Evolutionary conservation across 1,140 invertebrate genomes (phyloP).

Genomic region (Brevipalpus yothersi): DNA sequence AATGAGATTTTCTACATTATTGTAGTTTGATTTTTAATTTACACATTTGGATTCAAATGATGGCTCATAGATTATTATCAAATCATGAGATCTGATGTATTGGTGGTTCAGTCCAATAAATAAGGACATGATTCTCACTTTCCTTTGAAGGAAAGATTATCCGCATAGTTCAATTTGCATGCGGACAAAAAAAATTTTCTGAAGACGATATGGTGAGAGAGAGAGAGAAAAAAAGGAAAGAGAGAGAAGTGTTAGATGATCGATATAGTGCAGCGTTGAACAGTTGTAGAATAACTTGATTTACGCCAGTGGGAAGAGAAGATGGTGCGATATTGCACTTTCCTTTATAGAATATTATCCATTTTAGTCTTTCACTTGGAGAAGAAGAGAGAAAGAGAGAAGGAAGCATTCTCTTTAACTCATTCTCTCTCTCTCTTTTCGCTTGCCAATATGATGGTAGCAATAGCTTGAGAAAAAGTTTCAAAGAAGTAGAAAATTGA

Average conservation of each 20-base stretch:
- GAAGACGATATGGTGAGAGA: background rate
- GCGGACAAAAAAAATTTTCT: background rate
- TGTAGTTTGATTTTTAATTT: no score
- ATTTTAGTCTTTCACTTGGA: background rate
- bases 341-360: background rate
- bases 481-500: background rate
- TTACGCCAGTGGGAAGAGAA: background rate
- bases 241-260: background rate
- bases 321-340: background rate
- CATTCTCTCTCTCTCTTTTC: no score
- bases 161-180: no score
- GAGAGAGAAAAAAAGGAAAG: background rate
- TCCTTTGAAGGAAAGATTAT: no score
- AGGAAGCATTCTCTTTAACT: no score
- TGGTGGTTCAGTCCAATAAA: no score
- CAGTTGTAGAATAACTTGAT: background rate
- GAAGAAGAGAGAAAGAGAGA: background rate
- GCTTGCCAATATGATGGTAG: background rate
- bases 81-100: no score
- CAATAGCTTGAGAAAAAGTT: background rate
- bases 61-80: no score
- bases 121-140: no score
- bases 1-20: no score
- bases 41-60: no score
- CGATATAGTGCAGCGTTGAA: background rate